phyloP scores from a whole-genome alignment of 2,797 vertebrate species.

The Gallinago nigripennis region DNA sequence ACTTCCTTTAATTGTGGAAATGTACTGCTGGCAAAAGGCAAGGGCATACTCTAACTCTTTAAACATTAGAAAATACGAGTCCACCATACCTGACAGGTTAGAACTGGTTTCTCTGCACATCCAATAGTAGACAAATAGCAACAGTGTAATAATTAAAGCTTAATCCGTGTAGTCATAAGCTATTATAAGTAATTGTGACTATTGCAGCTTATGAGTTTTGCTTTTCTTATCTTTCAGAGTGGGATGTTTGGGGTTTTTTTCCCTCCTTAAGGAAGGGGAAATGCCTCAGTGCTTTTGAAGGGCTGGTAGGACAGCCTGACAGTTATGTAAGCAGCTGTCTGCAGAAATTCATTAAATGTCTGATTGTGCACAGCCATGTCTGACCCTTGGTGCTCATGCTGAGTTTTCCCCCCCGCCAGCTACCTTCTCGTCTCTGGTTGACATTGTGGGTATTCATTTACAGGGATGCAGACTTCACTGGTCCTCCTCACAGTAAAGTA shows the following conservation, averaged over 20 bases:
- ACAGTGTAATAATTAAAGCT: slow-evolving; percentile 39
- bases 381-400: slow-evolving; percentile 51
- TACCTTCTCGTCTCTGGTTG: slow-evolving; percentile 4
- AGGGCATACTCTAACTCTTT: neutral
- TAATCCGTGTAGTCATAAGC: slow-evolving; percentile 47
- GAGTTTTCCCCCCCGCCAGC: neutral
- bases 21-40: slow-evolving; percentile 43
- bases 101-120: neutral
- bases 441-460: slow-evolving; percentile 47
- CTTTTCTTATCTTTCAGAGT: slow-evolving; percentile 23
- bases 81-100: slow-evolving; percentile 16
- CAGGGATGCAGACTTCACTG: neutral
- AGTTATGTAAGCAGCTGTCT: slow-evolving; percentile 58
- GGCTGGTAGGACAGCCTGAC: slow-evolving; percentile 28
- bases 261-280: neutral
- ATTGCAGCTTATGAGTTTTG: neutral
- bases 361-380: slow-evolving; percentile 30
- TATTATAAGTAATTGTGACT: slow-evolving; percentile 35
- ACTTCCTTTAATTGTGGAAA: slow-evolving; percentile 59
- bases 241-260: neutral
- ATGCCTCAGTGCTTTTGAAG: slow-evolving; percentile 43
- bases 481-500: neutral
- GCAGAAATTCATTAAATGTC: slow-evolving; percentile 66
- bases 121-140: slow-evolving; percentile 33
- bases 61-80: slow-evolving; percentile 10